Evolutionary conservation across 2,888 invertebrate genomes (phyloP), one percentile per base, ranked within the genome.

Genomic region (Apantesis nais): DNA sequence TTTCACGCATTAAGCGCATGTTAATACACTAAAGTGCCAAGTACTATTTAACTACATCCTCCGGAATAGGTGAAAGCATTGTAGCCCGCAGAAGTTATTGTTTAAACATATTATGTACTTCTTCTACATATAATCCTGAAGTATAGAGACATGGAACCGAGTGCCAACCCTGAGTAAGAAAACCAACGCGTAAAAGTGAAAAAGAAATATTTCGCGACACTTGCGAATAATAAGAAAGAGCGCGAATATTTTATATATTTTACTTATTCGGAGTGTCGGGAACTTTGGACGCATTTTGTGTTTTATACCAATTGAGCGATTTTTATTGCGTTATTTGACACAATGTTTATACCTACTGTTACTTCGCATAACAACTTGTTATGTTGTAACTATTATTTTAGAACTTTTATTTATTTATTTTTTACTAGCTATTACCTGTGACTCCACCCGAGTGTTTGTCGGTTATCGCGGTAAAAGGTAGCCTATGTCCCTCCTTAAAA

Each of bases 171-270:
- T 84, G 73, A 12, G 37, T n/a, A 48, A 68, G 22, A 68, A 76
- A 55, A 69, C 66, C 73, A 70, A 70, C 66, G 66, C 69, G 58
- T 64, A 41, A 74, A 78, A 74, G 74, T 80, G 70, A 76, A 77
- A 77, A 80, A 75, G 74, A 81, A 85, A 86, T 85, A 82, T 79
- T 86, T 84, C 78, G 78, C 78, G 78, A 74, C 73, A 68, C 76
- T 75, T 70, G 65, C 68, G 67, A 70, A 67, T 62, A 78, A 73
- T 76, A 78, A 74, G 62, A 74, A 52, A 66, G 61, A 41, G 68
- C 73, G 77, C 44, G 65, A 81, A 78, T 82, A 81, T 79, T 79
- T 78, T 65, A 58, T 77, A 62, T 79, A 79, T 78, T 74, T 75
- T 68, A 74, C 68, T 74, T 75, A 74, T 79, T 74, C 71, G 34